Evolutionary conservation across 2,113 vertebrate genomes (phyloP).

Genomic region (Lasiurus cinereus): DNA sequence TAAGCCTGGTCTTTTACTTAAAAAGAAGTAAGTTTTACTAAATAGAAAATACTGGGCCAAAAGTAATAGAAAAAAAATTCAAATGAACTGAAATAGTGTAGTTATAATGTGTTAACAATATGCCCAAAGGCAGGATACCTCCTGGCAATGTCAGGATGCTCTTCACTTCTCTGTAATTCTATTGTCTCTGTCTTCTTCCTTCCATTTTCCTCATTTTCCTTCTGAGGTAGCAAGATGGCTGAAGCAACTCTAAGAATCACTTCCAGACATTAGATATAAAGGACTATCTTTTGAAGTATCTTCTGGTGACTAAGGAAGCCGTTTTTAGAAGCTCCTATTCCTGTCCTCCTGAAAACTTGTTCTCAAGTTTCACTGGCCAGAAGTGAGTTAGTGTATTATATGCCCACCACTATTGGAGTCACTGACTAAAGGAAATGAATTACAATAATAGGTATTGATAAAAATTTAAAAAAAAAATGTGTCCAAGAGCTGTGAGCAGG

Average conservation of each 20-base stretch:
- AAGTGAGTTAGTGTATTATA: neutral
- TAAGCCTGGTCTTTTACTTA: neutral
- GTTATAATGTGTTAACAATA: neutral
- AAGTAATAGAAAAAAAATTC: conserved; percentile 40
- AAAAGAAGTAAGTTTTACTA: neutral
- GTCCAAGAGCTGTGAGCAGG: neutral
- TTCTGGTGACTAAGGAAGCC: neutral
- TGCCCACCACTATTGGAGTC: neutral
- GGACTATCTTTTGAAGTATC: neutral
- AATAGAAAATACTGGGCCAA: neutral
- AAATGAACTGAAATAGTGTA: neutral
- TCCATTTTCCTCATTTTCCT: neutral
- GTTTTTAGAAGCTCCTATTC: neutral
- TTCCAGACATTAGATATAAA: neutral
- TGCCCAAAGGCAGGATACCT: neutral
- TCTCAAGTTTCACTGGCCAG: neutral
- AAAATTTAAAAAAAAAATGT: neutral
- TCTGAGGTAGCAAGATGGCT: neutral
- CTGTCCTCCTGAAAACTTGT: neutral
- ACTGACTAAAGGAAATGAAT: neutral
- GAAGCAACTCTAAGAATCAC: neutral
- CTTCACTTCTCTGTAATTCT: neutral
- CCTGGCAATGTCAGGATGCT: neutral
- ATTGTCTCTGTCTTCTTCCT: neutral
- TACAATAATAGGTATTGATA: neutral